These are phyloP conservation scores for Sialis lutaria DNA, from an alignment of 2,888 invertebrate genomes.

Conservation along the genomic window DNA sequence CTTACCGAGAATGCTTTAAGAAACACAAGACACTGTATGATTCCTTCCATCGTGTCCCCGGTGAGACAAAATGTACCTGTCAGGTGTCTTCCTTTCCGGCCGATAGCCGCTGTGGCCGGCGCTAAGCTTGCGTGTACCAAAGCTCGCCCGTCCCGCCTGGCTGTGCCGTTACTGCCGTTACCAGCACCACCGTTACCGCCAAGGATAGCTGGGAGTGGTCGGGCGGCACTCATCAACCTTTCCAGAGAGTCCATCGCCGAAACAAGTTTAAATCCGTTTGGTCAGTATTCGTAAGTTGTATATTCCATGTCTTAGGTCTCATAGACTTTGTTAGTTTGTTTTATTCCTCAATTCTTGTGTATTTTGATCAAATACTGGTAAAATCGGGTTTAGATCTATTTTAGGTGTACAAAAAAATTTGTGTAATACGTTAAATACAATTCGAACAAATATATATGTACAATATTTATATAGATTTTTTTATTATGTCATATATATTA, in stretches of 20 bases:
- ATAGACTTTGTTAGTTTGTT: too few relatives aligned
- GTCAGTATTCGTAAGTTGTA: too few relatives aligned
- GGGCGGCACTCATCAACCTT: slow-evolving; percentile 56
- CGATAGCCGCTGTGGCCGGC: slow-evolving; percentile 42
- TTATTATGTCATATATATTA: too few relatives aligned
- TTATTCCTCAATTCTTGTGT: too few relatives aligned
- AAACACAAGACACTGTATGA: slow-evolving; percentile 83
- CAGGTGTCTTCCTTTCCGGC: slow-evolving; percentile 64
- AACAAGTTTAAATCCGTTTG: too few relatives aligned
- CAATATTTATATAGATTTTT: too few relatives aligned
- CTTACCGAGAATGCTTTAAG: slow-evolving; percentile 88
- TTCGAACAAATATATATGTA: too few relatives aligned
- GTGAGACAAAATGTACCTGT: slow-evolving; percentile 80
- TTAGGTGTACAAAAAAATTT: too few relatives aligned
- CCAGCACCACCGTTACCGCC: slow-evolving; percentile 29
- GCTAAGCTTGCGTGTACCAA: slow-evolving; percentile 63
- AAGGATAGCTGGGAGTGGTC: slow-evolving; percentile 44
- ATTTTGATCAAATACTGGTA: too few relatives aligned
- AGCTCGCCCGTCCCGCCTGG: slow-evolving; percentile 43
- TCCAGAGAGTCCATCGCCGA: slow-evolving; percentile 63
- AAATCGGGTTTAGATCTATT: too few relatives aligned
- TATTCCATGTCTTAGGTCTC: too few relatives aligned
- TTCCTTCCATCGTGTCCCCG: slow-evolving; percentile 85
- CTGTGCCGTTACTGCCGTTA: slow-evolving; percentile 34
- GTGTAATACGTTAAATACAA: too few relatives aligned